Evolutionary conservation across 2,888 invertebrate genomes (phyloP).

Genomic region (Tachina grossa): DNA sequence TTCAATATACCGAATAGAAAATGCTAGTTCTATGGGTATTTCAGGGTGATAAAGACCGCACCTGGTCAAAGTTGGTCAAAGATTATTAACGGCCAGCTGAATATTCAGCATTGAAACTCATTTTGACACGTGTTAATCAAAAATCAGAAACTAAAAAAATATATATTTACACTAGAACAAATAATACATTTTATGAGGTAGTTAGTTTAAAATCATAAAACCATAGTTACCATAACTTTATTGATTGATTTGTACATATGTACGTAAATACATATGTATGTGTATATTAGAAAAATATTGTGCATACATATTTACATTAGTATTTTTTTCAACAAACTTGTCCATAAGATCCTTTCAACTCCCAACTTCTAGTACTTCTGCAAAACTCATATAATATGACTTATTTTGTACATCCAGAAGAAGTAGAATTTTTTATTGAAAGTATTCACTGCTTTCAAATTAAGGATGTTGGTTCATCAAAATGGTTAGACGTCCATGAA

Average conservation of each 20-base stretch:
- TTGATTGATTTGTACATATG: conserved; percentile 30
- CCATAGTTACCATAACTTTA: conserved; percentile 63
- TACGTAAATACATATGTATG: background rate
- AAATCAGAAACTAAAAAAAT: too few species aligned
- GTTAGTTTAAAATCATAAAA: background rate
- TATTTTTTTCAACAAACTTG: background rate
- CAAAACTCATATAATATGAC: conserved; percentile 70
- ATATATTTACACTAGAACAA: too few species aligned
- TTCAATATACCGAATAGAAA: too few species aligned
- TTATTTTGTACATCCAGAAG: conserved; percentile 86
- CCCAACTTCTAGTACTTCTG: background rate
- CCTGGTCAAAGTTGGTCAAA: too few species aligned
- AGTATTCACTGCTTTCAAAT: conserved; percentile 87
- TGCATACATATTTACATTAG: background rate
- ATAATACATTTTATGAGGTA: too few species aligned
- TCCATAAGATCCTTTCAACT: background rate
- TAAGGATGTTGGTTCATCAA: conserved; percentile 87
- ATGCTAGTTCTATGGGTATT: too few species aligned
- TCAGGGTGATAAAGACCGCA: too few species aligned
- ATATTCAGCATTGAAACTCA: too few species aligned
- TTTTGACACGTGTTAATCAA: too few species aligned
- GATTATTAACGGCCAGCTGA: too few species aligned
- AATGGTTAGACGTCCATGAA: conserved; percentile 93
- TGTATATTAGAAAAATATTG: background rate
- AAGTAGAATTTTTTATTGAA: conserved; percentile 89